Evolutionary conservation across 2,797 vertebrate species (phyloP).

Genomic region (Cirrhinus mrigala): DNA sequence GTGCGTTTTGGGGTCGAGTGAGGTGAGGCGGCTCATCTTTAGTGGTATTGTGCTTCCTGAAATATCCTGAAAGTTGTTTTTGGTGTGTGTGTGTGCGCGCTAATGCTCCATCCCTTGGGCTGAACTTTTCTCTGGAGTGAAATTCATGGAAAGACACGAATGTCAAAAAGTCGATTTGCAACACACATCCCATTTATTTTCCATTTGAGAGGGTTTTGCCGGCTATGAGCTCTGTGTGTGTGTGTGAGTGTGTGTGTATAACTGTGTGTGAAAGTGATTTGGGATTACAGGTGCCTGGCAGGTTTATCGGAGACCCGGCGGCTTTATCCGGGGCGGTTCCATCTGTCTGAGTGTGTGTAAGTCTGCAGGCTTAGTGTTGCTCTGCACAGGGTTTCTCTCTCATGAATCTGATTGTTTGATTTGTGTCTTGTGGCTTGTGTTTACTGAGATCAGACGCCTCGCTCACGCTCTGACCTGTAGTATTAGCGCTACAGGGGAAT

Average conservation of each 20-base stretch:
- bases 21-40: slow-evolving; percentile 22
- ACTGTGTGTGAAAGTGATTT: slow-evolving; percentile 58
- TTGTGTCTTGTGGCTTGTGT: slow-evolving; percentile 20
- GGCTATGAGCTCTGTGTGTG: slow-evolving; percentile 26
- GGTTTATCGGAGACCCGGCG: slow-evolving; percentile 66
- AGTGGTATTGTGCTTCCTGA: not conserved
- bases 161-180: slow-evolving; percentile 40
- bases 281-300: slow-evolving; percentile 69
- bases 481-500: not conserved
- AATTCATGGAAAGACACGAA: slow-evolving; percentile 23
- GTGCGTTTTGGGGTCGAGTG: slow-evolving; percentile 10
- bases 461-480: not conserved
- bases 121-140: slow-evolving; percentile 25
- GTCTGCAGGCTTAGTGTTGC: slow-evolving; percentile 41
- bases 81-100: not conserved
- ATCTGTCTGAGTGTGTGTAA: slow-evolving; percentile 51
- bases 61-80: slow-evolving; percentile 19
- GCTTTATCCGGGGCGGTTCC: slow-evolving; percentile 59
- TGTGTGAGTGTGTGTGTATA: slow-evolving; percentile 32
- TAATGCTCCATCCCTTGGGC: not conserved
- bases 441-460: slow-evolving; percentile 24
- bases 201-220: slow-evolving; percentile 12
- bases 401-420: slow-evolving; percentile 36
- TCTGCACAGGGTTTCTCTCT: slow-evolving; percentile 11
- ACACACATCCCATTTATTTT: slow-evolving; percentile 34